These are phyloP conservation scores for Pediacus dermestoides DNA, from an alignment of 2,888 invertebrate genomes.

Conservation along the genomic window DNA sequence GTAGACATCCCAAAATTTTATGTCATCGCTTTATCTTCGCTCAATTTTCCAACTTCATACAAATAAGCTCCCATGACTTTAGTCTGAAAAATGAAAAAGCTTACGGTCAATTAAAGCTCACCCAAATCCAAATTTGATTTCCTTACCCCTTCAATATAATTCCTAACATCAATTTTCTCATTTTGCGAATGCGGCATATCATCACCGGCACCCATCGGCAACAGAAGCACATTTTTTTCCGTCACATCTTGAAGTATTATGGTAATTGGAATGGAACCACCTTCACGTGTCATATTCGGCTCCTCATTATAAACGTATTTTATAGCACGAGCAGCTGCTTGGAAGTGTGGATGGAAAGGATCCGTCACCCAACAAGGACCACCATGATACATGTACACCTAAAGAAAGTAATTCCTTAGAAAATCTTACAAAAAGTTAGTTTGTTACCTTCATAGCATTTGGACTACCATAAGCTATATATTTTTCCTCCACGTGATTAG, in stretches of 20 bases:
- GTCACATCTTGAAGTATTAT: constrained; percentile 89
- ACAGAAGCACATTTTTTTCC: constrained; percentile 86
- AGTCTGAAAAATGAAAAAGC: constrained; percentile 52
- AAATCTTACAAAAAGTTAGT: constrained; percentile 43
- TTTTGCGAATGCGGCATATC: constrained; percentile 99
- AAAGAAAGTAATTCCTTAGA: neutral
- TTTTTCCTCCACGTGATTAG: constrained; percentile 69
- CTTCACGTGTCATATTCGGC: constrained; percentile 94
- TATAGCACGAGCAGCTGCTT: constrained; percentile 80
- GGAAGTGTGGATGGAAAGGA: constrained; percentile 87
- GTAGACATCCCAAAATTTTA: too few species aligned
- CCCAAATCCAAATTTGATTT: too few species aligned
- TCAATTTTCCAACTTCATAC: constrained; percentile 61
- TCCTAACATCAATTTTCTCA: constrained; percentile 89
- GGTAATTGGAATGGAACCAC: constrained; percentile 96
- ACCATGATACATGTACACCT: constrained; percentile 50
- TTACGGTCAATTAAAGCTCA: too few species aligned
- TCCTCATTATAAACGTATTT: constrained; percentile 82
- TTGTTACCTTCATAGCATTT: constrained; percentile 81
- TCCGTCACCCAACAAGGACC: constrained; percentile 93
- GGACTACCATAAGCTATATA: constrained; percentile 80
- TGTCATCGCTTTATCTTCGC: too few species aligned
- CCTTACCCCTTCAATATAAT: constrained; percentile 93
- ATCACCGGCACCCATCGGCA: constrained; percentile 93
- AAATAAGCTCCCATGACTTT: constrained; percentile 89